phyloP scores from a whole-genome alignment of 2,888 invertebrate genomes.

The Tortrix viridana region DNA sequence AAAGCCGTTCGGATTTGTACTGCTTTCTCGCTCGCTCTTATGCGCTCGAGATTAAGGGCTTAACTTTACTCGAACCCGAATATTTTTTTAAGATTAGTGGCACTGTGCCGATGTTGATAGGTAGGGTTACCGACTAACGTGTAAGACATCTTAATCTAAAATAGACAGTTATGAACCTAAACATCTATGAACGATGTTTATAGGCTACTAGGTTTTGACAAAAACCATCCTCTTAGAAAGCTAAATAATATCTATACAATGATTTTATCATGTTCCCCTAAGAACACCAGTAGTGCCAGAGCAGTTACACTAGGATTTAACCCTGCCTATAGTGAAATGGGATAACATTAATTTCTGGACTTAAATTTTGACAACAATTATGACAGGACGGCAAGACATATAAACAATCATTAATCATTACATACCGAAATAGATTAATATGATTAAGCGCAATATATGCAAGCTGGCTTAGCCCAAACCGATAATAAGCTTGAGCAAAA shows the following conservation, averaged over 20 bases:
- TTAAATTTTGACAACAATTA: slow-evolving; percentile 14
- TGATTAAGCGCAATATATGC: neutral
- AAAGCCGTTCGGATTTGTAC: too few species aligned
- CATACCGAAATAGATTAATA: neutral
- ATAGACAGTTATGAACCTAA: neutral
- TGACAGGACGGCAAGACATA: slow-evolving; percentile 30
- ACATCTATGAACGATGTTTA: slow-evolving; percentile 7
- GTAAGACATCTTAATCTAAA: neutral
- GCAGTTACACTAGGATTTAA: neutral
- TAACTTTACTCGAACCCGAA: too few species aligned
- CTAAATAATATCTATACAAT: slow-evolving; percentile 31
- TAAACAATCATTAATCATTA: slow-evolving; percentile 30
- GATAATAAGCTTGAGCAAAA: too few species aligned
- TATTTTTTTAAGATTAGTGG: too few species aligned
- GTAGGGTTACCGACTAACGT: too few species aligned
- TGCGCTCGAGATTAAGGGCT: too few species aligned
- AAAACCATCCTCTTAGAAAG: slow-evolving; percentile 30
- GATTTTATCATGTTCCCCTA: neutral
- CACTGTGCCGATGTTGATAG: too few species aligned
- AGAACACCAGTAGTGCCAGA: neutral
- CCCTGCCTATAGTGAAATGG: too few species aligned
- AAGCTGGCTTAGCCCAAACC: too few species aligned
- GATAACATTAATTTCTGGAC: neutral
- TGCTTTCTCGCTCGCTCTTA: too few species aligned
- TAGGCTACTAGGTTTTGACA: slow-evolving; percentile 17